A percentile compares a stretch with the other conserved stretches of the same genome.
Conservation (phyloP, 2,888 invertebrate genomes). For the Mesorhabditis spiculigera region DNA sequence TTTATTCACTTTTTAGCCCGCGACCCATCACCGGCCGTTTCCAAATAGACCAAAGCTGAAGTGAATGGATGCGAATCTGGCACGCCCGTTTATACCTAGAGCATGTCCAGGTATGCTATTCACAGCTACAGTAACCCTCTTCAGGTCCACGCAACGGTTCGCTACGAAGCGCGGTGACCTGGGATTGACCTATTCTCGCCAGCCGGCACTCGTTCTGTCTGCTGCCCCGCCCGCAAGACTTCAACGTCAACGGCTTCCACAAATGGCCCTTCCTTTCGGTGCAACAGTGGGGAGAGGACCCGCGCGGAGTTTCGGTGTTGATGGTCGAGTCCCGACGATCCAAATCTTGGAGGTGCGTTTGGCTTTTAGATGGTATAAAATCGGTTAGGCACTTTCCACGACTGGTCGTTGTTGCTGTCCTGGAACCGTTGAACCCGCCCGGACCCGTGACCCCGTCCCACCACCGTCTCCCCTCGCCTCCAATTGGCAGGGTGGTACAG, state of each 20-base stretch:
- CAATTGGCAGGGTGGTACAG: constrained; percentile 35
- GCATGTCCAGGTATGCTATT: constrained; percentile 83
- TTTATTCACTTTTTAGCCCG: constrained; percentile 41
- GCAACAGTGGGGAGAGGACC: constrained; percentile 85
- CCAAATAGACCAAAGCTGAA: constrained; percentile 11
- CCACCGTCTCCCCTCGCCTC: constrained; percentile 24
- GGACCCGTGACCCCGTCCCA: constrained; percentile 48
- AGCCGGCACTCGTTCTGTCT: constrained; percentile 85
- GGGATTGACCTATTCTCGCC: constrained; percentile 76
- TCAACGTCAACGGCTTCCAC: constrained; percentile 86
- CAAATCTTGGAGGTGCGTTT: background rate
- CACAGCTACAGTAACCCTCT: background rate
- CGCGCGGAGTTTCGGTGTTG: constrained; percentile 62
- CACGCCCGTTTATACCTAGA: constrained; percentile 79
- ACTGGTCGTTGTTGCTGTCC: constrained; percentile 94
- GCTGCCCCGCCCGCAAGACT: constrained; percentile 84
- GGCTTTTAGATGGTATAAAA: background rate
- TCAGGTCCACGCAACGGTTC: constrained; percentile 25
- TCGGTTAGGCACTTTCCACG: constrained; percentile 73
- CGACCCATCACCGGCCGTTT: constrained; percentile 56
- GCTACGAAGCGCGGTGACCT: constrained; percentile 89
- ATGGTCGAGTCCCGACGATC: constrained; percentile 51
- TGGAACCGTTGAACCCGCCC: constrained; percentile 73
- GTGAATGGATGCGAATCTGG: constrained; percentile 62
- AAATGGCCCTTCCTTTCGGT: constrained; percentile 99